A percentile compares a stretch with the other conserved stretches of the same genome.
Conservation (phyloP, 1,140 invertebrate species). For the Charaxes varanes region DNA sequence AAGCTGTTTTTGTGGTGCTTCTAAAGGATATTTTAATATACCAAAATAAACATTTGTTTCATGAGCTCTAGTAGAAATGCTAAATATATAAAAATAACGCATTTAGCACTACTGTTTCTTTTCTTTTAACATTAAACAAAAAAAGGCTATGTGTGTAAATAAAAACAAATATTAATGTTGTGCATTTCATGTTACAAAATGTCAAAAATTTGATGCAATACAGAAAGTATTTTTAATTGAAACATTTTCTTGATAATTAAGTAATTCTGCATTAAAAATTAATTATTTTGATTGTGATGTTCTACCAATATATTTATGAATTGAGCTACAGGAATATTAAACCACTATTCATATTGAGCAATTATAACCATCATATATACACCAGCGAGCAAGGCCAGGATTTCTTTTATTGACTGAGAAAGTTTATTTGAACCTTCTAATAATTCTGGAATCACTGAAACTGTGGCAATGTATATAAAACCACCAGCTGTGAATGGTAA, state of each 20-base stretch:
- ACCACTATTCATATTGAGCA: conserved; percentile 90
- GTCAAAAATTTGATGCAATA: no score
- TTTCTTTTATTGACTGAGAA: conserved; percentile 90
- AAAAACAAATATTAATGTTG: no score
- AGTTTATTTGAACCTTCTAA: conserved; percentile 86
- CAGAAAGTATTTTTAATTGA: no score
- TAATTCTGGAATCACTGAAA: conserved; percentile 96
- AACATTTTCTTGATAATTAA: no score
- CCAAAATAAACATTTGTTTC: background rate
- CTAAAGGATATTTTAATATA: no score
- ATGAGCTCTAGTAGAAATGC: background rate
- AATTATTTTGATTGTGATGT: conserved; percentile 35
- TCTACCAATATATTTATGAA: conserved; percentile 24
- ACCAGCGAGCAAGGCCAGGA: conserved; percentile 86
- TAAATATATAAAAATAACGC: background rate
- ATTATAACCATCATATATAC: conserved; percentile 96
- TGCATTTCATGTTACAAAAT: no score
- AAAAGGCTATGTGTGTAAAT: no score
- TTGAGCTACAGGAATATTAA: conserved; percentile 14
- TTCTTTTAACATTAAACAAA: no score
- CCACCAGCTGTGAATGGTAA: conserved; percentile 97
- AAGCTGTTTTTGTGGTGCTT: no score
- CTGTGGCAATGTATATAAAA: conserved; percentile 98
- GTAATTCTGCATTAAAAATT: background rate
- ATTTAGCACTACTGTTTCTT: no score